Evolutionary conservation across 2,888 invertebrate species (phyloP).

Genomic region (Tortricodes alternella): DNA sequence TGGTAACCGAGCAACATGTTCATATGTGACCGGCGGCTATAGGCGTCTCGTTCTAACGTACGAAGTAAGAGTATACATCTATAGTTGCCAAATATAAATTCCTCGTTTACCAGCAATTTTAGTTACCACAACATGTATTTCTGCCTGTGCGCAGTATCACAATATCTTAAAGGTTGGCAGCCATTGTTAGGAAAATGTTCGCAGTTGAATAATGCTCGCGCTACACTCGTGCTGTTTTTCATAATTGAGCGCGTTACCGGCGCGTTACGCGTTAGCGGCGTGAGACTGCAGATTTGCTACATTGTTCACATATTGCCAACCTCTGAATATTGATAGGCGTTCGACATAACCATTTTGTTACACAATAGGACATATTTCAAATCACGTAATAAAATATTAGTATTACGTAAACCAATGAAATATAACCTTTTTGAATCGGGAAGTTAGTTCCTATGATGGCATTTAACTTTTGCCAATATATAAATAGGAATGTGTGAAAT

Average conservation of each 20-base stretch:
- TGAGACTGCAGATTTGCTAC: not conserved
- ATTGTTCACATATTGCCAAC: not conserved
- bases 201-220: not conserved
- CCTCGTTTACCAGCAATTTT: too few relatives aligned
- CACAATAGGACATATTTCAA: slow-evolving; percentile 4
- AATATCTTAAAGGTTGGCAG: not conserved
- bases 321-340: not conserved
- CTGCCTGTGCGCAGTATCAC: not conserved
- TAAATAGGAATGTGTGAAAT: slow-evolving; percentile 33
- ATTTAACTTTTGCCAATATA: slow-evolving; percentile 48
- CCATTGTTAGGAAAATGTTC: not conserved
- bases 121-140: not conserved
- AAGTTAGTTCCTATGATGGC: slow-evolving; percentile 53
- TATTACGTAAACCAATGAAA: slow-evolving; percentile 17
- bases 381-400: slow-evolving; percentile 9
- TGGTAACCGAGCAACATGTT: too few relatives aligned
- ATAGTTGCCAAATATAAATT: too few relatives aligned
- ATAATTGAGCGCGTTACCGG: too few relatives aligned
- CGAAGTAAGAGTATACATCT: too few relatives aligned
- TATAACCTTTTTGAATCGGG: slow-evolving; percentile 25
- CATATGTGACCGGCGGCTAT: too few relatives aligned
- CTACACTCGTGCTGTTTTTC: too few relatives aligned
- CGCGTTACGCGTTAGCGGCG: too few relatives aligned
- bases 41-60: too few relatives aligned
- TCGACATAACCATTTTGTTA: not conserved